A percentile compares a stretch with the other conserved stretches of the same genome.
These are phyloP conservation scores for Parnassius glacialis DNA, from an alignment of 2,888 invertebrate genomes.

Conservation along the genomic window DNA sequence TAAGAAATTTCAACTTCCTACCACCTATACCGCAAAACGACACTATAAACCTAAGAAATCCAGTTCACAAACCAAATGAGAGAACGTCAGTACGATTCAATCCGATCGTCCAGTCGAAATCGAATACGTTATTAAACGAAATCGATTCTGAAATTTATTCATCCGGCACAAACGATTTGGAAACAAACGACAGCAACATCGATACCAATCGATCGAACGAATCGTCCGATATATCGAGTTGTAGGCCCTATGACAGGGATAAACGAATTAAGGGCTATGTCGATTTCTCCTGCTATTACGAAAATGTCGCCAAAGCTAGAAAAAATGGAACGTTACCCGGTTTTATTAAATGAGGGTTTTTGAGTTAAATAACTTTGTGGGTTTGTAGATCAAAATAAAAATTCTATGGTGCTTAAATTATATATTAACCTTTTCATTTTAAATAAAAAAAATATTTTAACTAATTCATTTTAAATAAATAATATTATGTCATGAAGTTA, in stretches of 20 bases:
- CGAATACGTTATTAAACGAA: conserved; percentile 65
- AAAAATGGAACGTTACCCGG: conserved; percentile 84
- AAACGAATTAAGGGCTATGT: conserved; percentile 90
- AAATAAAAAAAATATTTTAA: no score
- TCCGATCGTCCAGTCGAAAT: conserved; percentile 80
- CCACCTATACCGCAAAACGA: conserved; percentile 80
- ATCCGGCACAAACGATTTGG: conserved; percentile 52
- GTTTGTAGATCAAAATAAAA: no score
- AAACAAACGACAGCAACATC: conserved; percentile 54
- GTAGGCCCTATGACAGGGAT: conserved; percentile 79
- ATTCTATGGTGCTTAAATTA: no score
- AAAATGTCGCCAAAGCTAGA: conserved; percentile 85
- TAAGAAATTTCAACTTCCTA: conserved; percentile 92
- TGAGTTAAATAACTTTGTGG: no score
- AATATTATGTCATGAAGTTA: no score
- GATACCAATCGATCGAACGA: conserved; percentile 68
- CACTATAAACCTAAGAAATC: conserved; percentile 17
- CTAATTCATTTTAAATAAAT: no score
- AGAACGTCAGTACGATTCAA: conserved; percentile 80
- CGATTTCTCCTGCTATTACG: conserved; percentile 90
- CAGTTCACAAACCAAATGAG: conserved; percentile 31
- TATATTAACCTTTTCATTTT: no score
- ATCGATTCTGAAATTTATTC: conserved; percentile 68
- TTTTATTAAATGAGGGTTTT: conserved; percentile 67
- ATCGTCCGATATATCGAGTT: conserved; percentile 65